These are phyloP conservation scores for Mycteria americana DNA, from an alignment of 2,797 vertebrate species.

Conservation along the genomic window DNA sequence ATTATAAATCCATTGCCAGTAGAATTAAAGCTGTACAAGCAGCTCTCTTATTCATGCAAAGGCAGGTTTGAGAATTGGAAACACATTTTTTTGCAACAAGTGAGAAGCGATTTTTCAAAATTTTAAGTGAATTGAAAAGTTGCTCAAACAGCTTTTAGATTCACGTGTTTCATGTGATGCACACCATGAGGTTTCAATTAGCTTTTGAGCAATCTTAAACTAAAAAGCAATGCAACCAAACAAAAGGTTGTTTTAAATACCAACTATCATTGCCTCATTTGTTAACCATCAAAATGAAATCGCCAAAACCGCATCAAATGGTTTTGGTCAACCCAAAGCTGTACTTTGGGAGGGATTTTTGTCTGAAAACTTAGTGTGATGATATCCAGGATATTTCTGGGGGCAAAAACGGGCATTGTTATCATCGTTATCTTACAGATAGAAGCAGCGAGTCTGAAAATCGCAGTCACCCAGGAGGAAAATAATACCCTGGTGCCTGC, in stretches of 20 bases:
- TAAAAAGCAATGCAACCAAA: background rate
- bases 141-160: background rate
- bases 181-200: background rate
- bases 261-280: background rate
- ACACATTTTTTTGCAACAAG: background rate
- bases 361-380: background rate
- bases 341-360: background rate
- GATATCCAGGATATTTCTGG: background rate
- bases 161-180: background rate
- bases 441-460: background rate
- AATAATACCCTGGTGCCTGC: background rate
- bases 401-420: background rate
- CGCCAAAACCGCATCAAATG: fast-evolving
- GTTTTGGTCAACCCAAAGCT: background rate
- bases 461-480: background rate
- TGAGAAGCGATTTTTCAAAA: fast-evolving
- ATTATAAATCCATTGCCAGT: background rate
- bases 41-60: background rate
- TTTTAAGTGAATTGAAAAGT: background rate
- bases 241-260: background rate
- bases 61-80: background rate
- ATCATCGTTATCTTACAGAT: background rate
- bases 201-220: background rate
- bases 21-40: background rate
- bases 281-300: background rate